phyloP scores from a whole-genome alignment of 2,888 invertebrate genomes.

The Leptinotarsa peninsularis region DNA sequence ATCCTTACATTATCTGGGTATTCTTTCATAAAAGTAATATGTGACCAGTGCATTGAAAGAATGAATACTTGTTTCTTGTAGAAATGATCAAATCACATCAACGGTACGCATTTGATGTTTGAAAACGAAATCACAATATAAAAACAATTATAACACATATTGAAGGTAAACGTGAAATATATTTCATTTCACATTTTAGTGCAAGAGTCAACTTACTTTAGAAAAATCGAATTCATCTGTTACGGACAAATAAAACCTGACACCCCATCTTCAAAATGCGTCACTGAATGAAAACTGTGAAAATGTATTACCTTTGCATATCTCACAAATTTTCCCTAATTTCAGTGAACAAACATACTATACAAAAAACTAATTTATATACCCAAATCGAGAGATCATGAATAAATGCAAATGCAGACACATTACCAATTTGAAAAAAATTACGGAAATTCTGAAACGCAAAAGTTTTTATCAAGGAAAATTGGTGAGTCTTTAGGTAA shows the following conservation, averaged over 20 bases:
- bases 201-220: background rate
- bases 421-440: background rate
- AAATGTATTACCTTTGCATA: background rate
- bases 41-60: too few relatives aligned
- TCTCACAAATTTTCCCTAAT: constrained; percentile 9
- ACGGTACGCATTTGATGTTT: too few relatives aligned
- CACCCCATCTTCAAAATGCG: background rate
- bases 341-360: background rate
- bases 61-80: too few relatives aligned
- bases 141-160: background rate
- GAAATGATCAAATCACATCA: too few relatives aligned
- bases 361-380: background rate
- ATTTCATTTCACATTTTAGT: too few relatives aligned
- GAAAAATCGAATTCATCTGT: background rate
- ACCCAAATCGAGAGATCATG: background rate
- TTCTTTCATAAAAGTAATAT: too few relatives aligned
- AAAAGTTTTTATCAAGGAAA: background rate
- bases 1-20: too few relatives aligned
- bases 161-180: too few relatives aligned
- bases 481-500: constrained; percentile 14
- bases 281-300: background rate
- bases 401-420: constrained; percentile 13
- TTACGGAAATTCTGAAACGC: too few relatives aligned
- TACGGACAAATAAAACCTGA: constrained; percentile 1
- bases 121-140: background rate